Evolutionary conservation across 2,113 vertebrate species (phyloP), one percentile per base, ranked within the genome.

Genomic region (Dendrocopos noguchii): DNA sequence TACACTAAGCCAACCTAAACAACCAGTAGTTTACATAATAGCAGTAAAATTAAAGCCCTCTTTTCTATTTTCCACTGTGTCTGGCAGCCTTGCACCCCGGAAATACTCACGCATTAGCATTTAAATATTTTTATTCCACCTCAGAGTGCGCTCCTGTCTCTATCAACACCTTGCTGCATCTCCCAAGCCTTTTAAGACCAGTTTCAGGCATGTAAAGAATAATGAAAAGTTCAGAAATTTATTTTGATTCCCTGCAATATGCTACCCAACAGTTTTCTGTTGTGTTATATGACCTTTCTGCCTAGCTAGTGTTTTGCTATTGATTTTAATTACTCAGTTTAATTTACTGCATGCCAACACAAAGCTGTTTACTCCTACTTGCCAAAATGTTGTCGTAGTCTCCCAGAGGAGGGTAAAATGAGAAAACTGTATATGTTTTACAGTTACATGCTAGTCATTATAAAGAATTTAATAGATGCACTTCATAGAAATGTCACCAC

Each of bases 281-380:
- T 97, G 95, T 97, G 90, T 97, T 97, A 94, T 97, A 96, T 98
- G 98, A 99, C 98, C 98, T 99, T 99, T 98, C 97, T 98, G 97
- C 97, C 98, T 97, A 97, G 98, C 98, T 97, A 97, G 97, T 98
- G 97, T 98, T 98, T 98, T 97, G 97, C 97, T 98, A 99, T 99
- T 99, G 98, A 99, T 99, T 99, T 99, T 99, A 99, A 99, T 99
- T 99, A 98, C 90, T 96, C 97, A 97, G 97, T 98, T 98, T 98
- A 98, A 98, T 98, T 98, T 98, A 98, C 97, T 97, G 97, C 97
- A 97, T 98, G 98, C 98, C 97, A 97, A 98, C 97, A 97, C 97
- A 97, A 98, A 98, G 97, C 98, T 98, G 98, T 97, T 98, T 98
- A 98, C 97, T 98, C 96, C 92, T 97, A 98, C 97, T 96, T 98